Conservation (phyloP, 1,140 invertebrate species). For the Mercenaria mercenaria region DNA sequence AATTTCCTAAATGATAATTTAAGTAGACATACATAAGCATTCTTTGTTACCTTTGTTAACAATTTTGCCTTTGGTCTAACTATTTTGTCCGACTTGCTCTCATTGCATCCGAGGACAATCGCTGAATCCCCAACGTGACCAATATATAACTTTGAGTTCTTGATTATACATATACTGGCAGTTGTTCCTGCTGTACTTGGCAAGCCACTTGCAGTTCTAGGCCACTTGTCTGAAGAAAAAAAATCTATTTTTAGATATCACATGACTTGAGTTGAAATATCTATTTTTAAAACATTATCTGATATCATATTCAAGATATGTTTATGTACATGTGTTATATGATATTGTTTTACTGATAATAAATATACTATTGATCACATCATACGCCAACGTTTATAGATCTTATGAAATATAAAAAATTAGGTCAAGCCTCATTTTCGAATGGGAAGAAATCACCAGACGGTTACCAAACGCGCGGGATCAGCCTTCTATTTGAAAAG, state of each 20-base stretch:
- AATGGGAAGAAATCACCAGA: conserved; percentile 17
- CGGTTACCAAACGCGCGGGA: conserved; percentile 41
- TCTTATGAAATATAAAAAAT: conserved; percentile 26
- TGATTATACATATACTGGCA: conserved; percentile 97
- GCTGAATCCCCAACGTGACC: conserved; percentile 99
- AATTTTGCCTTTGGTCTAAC: conserved; percentile 67
- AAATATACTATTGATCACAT: not conserved
- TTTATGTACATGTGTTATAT: not conserved
- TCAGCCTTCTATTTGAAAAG: conserved; percentile 12
- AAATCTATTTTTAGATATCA: conserved; percentile 33
- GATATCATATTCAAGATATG: not conserved
- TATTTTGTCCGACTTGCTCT: conserved; percentile 67
- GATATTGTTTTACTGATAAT: too few species aligned
- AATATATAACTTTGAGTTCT: conserved; percentile 97
- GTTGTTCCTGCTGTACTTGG: conserved; percentile 99
- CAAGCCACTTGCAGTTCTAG: conserved; percentile 95
- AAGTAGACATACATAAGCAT: too few species aligned
- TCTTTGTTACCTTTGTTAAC: conserved; percentile 75
- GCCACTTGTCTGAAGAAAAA: conserved; percentile 90
- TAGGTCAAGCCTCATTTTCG: conserved; percentile 44
- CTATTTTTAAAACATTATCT: not conserved
- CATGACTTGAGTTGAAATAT: conserved; percentile 1
- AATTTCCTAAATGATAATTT: too few species aligned
- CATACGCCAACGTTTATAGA: not conserved
- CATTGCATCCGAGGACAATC: conserved; percentile 92